Percentiles rank a stretch among this genome's conserved stretches.
Conservation (phyloP, 1,140 invertebrate genomes). For the Atta colombica region DNA sequence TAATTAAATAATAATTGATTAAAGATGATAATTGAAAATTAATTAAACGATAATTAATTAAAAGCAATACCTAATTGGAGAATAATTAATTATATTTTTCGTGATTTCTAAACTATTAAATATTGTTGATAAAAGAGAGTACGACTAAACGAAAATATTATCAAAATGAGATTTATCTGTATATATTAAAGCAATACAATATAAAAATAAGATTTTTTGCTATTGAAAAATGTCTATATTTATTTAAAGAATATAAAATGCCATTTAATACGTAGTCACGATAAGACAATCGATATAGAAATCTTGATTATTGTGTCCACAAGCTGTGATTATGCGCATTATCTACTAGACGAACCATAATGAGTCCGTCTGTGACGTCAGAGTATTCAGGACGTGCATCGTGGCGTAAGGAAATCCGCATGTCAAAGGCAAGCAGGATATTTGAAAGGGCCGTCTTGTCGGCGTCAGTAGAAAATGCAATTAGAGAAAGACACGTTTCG, state of each 20-base stretch:
- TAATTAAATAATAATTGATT: not conserved
- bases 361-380: not conserved
- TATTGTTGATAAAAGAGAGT: not conserved
- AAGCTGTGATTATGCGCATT: not conserved
- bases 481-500: conserved; percentile 47
- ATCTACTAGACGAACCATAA: not conserved
- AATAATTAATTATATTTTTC: not conserved
- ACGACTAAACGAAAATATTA: not conserved
- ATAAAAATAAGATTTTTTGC: not conserved
- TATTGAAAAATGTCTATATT: not conserved
- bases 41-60: too few relatives aligned
- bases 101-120: not conserved
- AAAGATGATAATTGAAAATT: too few relatives aligned
- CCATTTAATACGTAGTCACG: not conserved
- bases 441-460: not conserved
- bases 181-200: not conserved
- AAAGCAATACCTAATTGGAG: too few relatives aligned
- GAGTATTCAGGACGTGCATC: not conserved
- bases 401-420: not conserved
- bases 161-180: not conserved
- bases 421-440: not conserved
- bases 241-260: not conserved
- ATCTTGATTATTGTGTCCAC: not conserved
- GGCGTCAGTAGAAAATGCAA: conserved; percentile 46
- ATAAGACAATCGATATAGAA: not conserved